These are phyloP conservation scores for Psococerastis gibbosa DNA, from an alignment of 2,888 invertebrate genomes.

Conservation along the genomic window DNA sequence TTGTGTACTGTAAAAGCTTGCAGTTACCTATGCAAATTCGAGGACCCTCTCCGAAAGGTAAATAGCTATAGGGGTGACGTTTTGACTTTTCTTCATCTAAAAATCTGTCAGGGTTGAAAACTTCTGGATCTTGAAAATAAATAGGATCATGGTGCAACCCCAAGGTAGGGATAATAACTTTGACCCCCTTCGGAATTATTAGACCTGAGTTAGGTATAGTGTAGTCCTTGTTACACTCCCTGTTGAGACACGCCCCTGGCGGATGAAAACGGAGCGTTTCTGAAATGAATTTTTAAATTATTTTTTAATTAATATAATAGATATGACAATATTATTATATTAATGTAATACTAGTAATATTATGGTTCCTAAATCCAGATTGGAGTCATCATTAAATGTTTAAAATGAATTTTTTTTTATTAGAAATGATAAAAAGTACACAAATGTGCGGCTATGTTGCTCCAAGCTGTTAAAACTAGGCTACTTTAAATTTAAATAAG, in stretches of 20 bases:
- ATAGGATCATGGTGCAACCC: slow-evolving; percentile 25
- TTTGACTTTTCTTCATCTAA: slow-evolving; percentile 23
- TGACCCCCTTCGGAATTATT: slow-evolving; percentile 22
- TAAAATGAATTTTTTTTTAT: too few species aligned
- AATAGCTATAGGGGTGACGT: slow-evolving; percentile 20
- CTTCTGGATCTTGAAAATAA: slow-evolving; percentile 26
- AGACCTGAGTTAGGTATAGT: slow-evolving; percentile 20
- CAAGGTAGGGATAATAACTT: slow-evolving; percentile 22
- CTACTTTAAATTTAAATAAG: too few species aligned
- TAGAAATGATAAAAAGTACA: too few species aligned
- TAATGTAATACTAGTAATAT: too few species aligned
- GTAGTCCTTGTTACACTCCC: slow-evolving; percentile 22
- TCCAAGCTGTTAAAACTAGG: too few species aligned
- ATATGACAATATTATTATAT: too few species aligned
- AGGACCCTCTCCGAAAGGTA: slow-evolving; percentile 25
- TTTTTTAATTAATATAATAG: neutral
- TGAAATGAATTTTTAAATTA: slow-evolving; percentile 19
- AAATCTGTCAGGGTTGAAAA: slow-evolving; percentile 28
- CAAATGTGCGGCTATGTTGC: too few species aligned
- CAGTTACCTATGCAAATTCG: slow-evolving; percentile 25
- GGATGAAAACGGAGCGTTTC: slow-evolving; percentile 28
- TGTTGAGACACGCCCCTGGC: slow-evolving; percentile 23
- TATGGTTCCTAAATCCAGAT: too few species aligned
- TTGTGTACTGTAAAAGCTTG: too few species aligned
- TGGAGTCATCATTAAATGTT: too few species aligned